Evolutionary conservation across 2,113 vertebrate species (phyloP).

Genomic region (Salvelinus namaycush): DNA sequence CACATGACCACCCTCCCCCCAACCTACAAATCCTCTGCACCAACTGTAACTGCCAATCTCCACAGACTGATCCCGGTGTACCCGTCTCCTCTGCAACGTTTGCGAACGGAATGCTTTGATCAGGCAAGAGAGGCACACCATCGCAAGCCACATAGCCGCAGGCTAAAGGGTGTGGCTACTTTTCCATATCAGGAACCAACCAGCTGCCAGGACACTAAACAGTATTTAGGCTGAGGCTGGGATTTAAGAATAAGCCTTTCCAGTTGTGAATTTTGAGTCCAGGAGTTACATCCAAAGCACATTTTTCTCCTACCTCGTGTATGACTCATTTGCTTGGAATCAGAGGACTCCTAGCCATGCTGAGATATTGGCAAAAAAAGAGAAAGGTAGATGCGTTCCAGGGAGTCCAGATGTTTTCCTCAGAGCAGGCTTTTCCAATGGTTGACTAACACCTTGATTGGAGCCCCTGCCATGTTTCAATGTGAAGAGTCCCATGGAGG

Average conservation of each 20-base stretch:
- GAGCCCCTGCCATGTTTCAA: background rate
- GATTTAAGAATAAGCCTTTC: background rate
- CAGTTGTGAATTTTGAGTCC: background rate
- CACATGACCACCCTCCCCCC: background rate
- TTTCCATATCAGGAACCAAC: background rate
- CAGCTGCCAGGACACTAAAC: background rate
- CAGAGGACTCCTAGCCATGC: conserved; percentile 2
- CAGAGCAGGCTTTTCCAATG: conserved; percentile 13
- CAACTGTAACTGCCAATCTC: background rate
- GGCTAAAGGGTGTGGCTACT: background rate
- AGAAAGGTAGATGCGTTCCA: background rate
- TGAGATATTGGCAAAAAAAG: conserved; percentile 1
- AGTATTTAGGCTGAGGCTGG: background rate
- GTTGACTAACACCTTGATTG: conserved; percentile 9
- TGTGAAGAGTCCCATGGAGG: conserved; percentile 4
- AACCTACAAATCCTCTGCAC: background rate
- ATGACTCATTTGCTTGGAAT: conserved; percentile 10
- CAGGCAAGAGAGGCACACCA: background rate
- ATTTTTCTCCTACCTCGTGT: background rate
- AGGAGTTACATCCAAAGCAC: background rate
- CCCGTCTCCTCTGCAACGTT: background rate
- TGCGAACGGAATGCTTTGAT: conserved; percentile 4
- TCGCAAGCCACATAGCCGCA: background rate
- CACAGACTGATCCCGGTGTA: conserved; percentile 4
- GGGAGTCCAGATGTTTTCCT: conserved; percentile 16